A percentile compares a stretch with the other conserved stretches of the same genome.
These are phyloP conservation scores for Sylvia borin DNA, from an alignment of 2,797 vertebrate species.

Conservation along the genomic window DNA sequence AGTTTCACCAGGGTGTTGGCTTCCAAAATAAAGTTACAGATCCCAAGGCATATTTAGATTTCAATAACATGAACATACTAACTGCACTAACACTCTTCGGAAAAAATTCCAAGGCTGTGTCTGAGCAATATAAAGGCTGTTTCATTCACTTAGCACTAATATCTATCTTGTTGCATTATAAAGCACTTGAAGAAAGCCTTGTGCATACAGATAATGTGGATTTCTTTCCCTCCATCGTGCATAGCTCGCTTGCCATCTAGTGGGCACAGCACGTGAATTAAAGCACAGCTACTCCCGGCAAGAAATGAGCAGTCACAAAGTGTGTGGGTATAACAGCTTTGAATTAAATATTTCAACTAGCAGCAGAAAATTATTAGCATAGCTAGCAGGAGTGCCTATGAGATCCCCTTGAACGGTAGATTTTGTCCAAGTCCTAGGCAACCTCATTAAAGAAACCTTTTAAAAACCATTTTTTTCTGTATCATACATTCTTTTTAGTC, in stretches of 20 bases:
- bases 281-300: neutral
- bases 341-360: neutral
- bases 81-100: neutral
- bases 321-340: neutral
- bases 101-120: neutral
- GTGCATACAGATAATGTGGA: neutral
- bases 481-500: neutral
- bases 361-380: neutral
- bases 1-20: neutral
- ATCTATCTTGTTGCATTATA: neutral
- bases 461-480: neutral
- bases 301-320: neutral
- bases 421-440: neutral
- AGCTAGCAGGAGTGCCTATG: neutral
- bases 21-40: neutral
- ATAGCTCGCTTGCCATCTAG: constrained; percentile 65
- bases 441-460: neutral
- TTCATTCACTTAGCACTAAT: neutral
- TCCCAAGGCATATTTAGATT: neutral
- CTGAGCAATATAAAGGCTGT: constrained; percentile 1
- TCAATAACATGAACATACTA: neutral
- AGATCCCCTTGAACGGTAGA: neutral
- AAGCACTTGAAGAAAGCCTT: neutral
- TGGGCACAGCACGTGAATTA: neutral
- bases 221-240: neutral